Evolutionary conservation across 2,888 invertebrate genomes (phyloP), one percentile per base, ranked within the genome.

Genomic region (Drosophila picticornis): DNA sequence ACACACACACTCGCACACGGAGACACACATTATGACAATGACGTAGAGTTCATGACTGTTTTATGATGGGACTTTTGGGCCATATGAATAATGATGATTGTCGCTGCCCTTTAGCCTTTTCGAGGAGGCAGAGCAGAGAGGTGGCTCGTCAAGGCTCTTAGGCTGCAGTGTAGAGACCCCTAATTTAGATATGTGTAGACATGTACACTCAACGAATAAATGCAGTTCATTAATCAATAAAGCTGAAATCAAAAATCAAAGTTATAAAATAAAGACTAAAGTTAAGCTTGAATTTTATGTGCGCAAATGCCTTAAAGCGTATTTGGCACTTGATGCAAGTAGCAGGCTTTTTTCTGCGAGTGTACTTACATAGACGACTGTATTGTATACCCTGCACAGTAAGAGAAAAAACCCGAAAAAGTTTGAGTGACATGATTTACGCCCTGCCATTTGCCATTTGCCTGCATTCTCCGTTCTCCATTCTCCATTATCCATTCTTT

Each of bases 61-160:
- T 75, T 77, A 72, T 77, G 77, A 65, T 81, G 77, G 77, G 40
- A 77, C 77, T 72, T 77, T 78, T 64, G 77, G 77, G 81, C 77
- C 77, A 63, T 34, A 46, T 78, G 81, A 81, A 67, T 78, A 77
- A 78, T 77, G 77, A 77, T 77, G 75, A 77, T 78, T 81, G 72
- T 59, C 69, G 66, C 70, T 70, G 74, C n/a, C 81, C 75, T 68
- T 72, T 62, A 50, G 25, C 40, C 40, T 11, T 36, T 34, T 29
- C 55, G 36, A 10, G n/a, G 27, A 22, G n/a, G 32, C 2, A 27
- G 13, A 11, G 4, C 3, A 1, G 11, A 25, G 36, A 55, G 25
- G 32, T 19, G 19, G 55, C 22, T 36, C 25, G 34, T 36, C 71
- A 52, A 62, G 72, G 72, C 62, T 43, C 27, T 34, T 25, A 11